Evolutionary conservation across 1,140 invertebrate species (phyloP).

Genomic region (Calephelis nemesis): DNA sequence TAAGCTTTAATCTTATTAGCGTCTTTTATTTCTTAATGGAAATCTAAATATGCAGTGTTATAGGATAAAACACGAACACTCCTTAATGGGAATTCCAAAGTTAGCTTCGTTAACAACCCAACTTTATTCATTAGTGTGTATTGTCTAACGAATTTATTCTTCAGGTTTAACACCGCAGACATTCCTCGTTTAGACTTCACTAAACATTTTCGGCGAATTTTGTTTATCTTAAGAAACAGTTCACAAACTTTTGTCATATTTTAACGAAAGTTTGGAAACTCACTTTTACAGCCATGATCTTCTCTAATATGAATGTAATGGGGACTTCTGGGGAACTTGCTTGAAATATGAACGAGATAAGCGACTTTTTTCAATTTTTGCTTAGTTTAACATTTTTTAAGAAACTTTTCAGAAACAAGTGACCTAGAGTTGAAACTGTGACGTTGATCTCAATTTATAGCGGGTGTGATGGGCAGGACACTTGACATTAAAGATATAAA

Average conservation of each 20-base stretch:
- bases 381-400: too few species aligned
- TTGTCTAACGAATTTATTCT: slow-evolving; percentile 73
- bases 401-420: too few species aligned
- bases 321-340: slow-evolving; percentile 22
- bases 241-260: slow-evolving; percentile 51
- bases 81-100: slow-evolving; percentile 67
- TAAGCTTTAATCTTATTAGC: slow-evolving; percentile 11
- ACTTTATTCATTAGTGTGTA: slow-evolving; percentile 77
- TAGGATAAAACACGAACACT: slow-evolving; percentile 63
- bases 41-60: slow-evolving; percentile 48
- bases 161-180: slow-evolving; percentile 64
- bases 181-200: slow-evolving; percentile 60
- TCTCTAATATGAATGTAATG: slow-evolving; percentile 40
- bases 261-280: slow-evolving; percentile 42
- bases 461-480: too few species aligned
- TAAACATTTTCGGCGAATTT: slow-evolving; percentile 64
- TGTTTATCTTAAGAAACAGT: slow-evolving; percentile 60
- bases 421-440: too few species aligned
- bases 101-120: slow-evolving; percentile 68
- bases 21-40: slow-evolving; percentile 22
- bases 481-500: too few species aligned
- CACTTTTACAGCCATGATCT: slow-evolving; percentile 40
- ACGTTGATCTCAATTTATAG: too few species aligned
- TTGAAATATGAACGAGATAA: slow-evolving; percentile 13
- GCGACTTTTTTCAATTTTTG: slow-evolving; percentile 1